Base-by-base conservation (phyloP, 2,888 invertebrate species). In the Coremacera marginata region DNA sequence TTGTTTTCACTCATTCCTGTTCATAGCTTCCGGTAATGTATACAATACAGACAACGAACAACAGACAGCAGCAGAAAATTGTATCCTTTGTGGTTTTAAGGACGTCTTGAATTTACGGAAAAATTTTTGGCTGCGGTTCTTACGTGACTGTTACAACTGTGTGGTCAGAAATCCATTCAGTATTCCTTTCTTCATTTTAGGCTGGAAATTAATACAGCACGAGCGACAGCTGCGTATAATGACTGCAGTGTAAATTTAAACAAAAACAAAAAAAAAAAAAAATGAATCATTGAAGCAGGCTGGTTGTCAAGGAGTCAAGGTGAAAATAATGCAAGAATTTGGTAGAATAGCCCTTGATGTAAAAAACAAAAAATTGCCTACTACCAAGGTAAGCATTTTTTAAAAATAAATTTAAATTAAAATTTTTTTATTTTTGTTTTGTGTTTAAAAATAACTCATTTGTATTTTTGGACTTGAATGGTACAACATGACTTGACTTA, bases 1-100 rank as follows among this genome's bases (percentile, higher is more conserved):
- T 63, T 16, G 14, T 63, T 16, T 31, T 25, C n/a, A 27, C 19
- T 22, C 51, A 19, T 16, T 51, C 19, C 25, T 31, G 5, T 22
- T 0, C 25, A 68, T 55, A 70, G 55, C 71, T 71, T 71, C 71
- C 71, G 71, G 71, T 71, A 37, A 57, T 57, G 57, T n/a, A 34
- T 57, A 37, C 31, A 44, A 37, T 16, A 27, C 49, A 19, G 27
- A n/a, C 16, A 49, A 37, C 51, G 22, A 55, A 31, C 71, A 57
- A 71, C n/a, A 70, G n/a, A 16, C 55, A 55, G n/a, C 27, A 31
- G 31, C 31, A 31, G 3, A 31, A 19, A n/a, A 14, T 9, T 37
- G 71, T 27, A 57, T 71, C 22, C 37, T 57, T 57, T 71, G 57
- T 57, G 55, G 57, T 57, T 57, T 51, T 22, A 19, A 27, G 34